Conservation (phyloP, 2,888 invertebrate genomes). For the Congeria kusceri region DNA sequence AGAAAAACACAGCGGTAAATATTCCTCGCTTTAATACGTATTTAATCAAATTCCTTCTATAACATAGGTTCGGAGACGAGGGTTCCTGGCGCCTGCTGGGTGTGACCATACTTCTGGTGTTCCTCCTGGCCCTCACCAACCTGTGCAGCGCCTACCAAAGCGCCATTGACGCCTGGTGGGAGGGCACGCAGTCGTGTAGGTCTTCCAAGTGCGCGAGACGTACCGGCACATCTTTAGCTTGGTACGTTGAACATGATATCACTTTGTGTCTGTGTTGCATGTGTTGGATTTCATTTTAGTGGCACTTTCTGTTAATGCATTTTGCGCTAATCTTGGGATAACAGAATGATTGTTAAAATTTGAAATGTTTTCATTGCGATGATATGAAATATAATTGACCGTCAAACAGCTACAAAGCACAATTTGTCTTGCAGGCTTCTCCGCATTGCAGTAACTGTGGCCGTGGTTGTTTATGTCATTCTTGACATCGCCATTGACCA, state of each 20-base stretch:
- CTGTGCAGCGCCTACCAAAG: conserved; percentile 22
- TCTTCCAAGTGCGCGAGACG: conserved; percentile 17
- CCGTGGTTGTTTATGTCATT: conserved; percentile 59
- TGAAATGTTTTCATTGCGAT: no score
- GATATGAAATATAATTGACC: no score
- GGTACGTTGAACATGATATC: conserved; percentile 26
- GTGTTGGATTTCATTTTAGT: no score
- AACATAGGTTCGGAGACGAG: conserved; percentile 71
- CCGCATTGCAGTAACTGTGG: conserved; percentile 42
- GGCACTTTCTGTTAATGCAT: no score
- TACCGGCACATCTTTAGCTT: conserved; percentile 16
- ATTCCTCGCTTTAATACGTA: no score
- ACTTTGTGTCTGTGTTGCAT: no score
- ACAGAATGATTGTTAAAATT: no score
- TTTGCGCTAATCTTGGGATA: no score
- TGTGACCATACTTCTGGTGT: conserved; percentile 62
- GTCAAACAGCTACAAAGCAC: no score
- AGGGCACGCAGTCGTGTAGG: conserved; percentile 14
- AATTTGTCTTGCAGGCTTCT: conserved; percentile 47
- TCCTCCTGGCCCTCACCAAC: conserved; percentile 44
- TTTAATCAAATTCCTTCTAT: no score
- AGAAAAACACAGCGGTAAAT: no score
- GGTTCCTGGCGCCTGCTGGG: conserved; percentile 69
- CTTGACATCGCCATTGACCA: conserved; percentile 70
- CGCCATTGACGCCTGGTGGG: conserved; percentile 44